These are phyloP conservation scores for Brachypodius melanocephalos DNA, from an alignment of 2,113 vertebrate species.

Conservation along the genomic window DNA sequence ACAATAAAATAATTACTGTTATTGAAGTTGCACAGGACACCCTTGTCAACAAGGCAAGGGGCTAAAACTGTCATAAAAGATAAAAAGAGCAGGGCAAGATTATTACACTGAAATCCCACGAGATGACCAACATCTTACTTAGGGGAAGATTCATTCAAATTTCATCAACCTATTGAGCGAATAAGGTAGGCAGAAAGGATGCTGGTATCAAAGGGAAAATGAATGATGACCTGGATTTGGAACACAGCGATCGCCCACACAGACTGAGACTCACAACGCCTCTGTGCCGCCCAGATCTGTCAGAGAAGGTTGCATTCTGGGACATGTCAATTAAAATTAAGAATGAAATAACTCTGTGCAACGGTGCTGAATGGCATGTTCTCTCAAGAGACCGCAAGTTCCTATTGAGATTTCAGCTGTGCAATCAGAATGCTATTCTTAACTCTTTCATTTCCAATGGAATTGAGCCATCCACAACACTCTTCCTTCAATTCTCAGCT, in stretches of 20 bases:
- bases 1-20: neutral
- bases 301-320: constrained; percentile 45
- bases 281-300: neutral
- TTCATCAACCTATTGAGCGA: neutral
- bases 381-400: constrained; percentile 39
- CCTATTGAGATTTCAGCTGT: constrained; percentile 30
- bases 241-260: neutral
- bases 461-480: neutral
- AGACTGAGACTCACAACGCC: neutral
- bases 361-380: constrained; percentile 60
- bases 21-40: neutral
- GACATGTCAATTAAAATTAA: constrained; percentile 64
- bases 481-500: neutral
- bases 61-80: neutral
- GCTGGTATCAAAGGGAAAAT: neutral
- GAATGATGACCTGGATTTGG: constrained; percentile 18
- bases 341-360: constrained; percentile 61
- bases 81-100: neutral
- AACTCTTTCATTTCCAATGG: constrained; percentile 21
- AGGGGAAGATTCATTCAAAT: constrained; percentile 2
- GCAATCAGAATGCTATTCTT: constrained; percentile 2
- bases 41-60: neutral
- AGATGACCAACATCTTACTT: neutral
- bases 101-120: neutral
- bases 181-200: neutral